Evolutionary conservation across 2,888 invertebrate species (phyloP).

Genomic region (Stratiomys singularior): DNA sequence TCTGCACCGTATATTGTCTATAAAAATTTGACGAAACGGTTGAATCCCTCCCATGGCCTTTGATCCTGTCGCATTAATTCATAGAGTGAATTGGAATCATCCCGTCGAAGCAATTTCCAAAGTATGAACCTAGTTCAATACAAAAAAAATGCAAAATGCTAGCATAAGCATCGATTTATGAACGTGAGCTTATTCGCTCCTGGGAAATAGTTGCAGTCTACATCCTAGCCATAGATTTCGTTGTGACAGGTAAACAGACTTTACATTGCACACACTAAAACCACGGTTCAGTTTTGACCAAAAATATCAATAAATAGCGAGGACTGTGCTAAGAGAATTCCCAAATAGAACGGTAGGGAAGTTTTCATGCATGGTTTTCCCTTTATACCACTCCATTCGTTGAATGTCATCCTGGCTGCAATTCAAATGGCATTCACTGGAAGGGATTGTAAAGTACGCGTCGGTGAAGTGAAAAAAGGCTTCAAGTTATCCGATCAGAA

Average conservation of each 20-base stretch:
- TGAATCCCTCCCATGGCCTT: background rate
- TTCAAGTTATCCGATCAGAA: too few species aligned
- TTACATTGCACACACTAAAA: background rate
- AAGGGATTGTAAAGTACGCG: too few species aligned
- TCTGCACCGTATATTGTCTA: background rate
- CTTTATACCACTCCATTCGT: background rate
- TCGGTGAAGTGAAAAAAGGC: too few species aligned
- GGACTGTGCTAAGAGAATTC: background rate
- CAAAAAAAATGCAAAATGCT: background rate
- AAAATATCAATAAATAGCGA: background rate
- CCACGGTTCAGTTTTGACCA: background rate
- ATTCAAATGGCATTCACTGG: too few species aligned
- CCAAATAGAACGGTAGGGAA: background rate
- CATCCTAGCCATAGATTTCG: background rate
- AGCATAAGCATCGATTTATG: background rate
- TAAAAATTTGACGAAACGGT: constrained; percentile 5
- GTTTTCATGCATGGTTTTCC: background rate
- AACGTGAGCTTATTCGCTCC: too few species aligned
- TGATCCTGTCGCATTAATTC: background rate
- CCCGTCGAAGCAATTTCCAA: background rate
- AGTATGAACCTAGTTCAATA: background rate
- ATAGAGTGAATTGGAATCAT: background rate
- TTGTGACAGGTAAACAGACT: background rate
- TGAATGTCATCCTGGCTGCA: too few species aligned
- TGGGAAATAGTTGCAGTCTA: too few species aligned